These are phyloP conservation scores for Drosophila pegasa DNA, from an alignment of 2,888 invertebrate genomes.

Conservation along the genomic window DNA sequence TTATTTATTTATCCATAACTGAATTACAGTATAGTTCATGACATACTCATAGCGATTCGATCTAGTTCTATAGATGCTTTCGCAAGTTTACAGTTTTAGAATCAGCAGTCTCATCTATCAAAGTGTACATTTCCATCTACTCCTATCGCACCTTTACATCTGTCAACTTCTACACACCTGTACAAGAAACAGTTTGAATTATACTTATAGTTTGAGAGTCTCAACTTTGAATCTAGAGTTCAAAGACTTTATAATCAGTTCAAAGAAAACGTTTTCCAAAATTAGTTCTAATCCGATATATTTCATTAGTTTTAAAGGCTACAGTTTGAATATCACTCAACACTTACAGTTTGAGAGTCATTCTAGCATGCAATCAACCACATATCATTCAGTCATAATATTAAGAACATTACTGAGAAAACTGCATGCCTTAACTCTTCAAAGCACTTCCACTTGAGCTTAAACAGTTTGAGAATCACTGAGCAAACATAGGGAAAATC, in stretches of 20 bases:
- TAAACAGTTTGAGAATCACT: neutral
- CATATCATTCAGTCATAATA: neutral
- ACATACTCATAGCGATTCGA: too few species aligned
- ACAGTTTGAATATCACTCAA: neutral
- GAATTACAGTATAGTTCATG: neutral
- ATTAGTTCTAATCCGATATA: neutral
- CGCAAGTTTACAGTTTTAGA: constrained; percentile 1
- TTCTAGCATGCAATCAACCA: neutral
- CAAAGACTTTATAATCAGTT: too few species aligned
- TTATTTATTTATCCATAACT: too few species aligned
- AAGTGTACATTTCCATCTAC: too few species aligned
- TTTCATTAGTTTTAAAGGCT: neutral
- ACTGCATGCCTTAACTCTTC: too few species aligned
- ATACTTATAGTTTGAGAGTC: neutral
- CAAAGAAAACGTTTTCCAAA: neutral
- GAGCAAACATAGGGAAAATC: neutral
- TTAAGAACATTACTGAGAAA: neutral
- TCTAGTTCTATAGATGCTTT: too few species aligned
- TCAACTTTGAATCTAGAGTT: too few species aligned
- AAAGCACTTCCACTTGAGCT: too few species aligned
- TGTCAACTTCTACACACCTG: too few species aligned
- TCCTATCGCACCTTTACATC: too few species aligned
- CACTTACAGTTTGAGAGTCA: neutral
- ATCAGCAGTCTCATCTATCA: too few species aligned
- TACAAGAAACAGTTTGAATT: neutral